phyloP scores from a whole-genome alignment of 2,888 invertebrate genomes.

The Stratiomys singularior region DNA sequence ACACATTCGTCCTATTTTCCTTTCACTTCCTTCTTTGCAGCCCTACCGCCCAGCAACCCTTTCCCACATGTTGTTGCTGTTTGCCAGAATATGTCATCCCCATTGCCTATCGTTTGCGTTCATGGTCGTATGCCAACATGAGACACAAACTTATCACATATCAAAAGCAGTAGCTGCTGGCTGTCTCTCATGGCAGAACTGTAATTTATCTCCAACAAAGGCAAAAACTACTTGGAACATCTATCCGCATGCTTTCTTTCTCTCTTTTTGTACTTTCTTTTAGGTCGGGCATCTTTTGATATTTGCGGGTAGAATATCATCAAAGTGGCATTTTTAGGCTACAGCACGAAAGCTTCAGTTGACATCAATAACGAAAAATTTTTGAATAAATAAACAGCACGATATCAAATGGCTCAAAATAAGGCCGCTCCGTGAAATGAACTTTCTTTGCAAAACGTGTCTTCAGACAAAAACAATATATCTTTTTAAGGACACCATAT shows the following conservation, averaged over 20 bases:
- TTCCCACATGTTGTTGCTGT: neutral
- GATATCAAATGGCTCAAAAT: slow-evolving; percentile 31
- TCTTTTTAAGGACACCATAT: neutral
- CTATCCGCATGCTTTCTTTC: slow-evolving; percentile 1
- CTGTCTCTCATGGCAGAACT: slow-evolving; percentile 38
- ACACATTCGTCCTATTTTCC: neutral
- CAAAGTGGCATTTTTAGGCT: slow-evolving; percentile 23
- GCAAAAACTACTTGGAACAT: slow-evolving; percentile 31
- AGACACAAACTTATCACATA: slow-evolving; percentile 46
- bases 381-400: slow-evolving; percentile 21
- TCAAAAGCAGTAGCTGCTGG: slow-evolving; percentile 45
- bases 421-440: neutral
- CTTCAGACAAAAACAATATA: neutral
- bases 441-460: neutral
- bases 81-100: no score
- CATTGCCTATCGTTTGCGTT: neutral
- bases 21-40: neutral
- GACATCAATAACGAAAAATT: slow-evolving; percentile 17
- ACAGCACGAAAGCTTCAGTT: neutral
- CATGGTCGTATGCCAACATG: slow-evolving; percentile 27
- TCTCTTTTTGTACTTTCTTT: neutral
- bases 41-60: neutral
- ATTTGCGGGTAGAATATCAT: slow-evolving; percentile 27
- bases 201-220: slow-evolving; percentile 44
- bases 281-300: neutral